Evolutionary conservation across 2,113 vertebrate species (phyloP).

Genomic region (Camelus dromedarius): DNA sequence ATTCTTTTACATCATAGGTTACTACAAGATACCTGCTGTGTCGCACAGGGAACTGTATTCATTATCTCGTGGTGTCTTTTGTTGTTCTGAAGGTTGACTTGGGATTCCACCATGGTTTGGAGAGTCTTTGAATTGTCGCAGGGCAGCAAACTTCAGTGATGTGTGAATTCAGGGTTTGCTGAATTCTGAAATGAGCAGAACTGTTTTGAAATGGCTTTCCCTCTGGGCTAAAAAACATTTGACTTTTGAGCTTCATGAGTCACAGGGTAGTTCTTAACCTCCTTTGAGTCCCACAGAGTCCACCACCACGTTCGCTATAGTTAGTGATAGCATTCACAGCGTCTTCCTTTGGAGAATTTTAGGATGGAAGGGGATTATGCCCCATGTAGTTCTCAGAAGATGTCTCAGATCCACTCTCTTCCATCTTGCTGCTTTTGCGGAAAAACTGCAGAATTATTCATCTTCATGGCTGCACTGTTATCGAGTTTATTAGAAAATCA

Average conservation of each 20-base stretch:
- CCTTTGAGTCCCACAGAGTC: background rate
- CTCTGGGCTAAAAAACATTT: background rate
- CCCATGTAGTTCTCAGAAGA: background rate
- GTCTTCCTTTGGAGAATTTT: background rate
- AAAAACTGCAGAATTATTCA: background rate
- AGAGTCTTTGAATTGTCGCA: background rate
- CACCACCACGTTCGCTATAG: background rate
- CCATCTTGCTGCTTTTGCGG: background rate
- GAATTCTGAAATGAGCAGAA: background rate
- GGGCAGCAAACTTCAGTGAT: background rate
- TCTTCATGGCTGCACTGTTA: background rate
- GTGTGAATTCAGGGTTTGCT: background rate
- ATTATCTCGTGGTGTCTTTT: background rate
- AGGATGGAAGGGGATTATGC: background rate
- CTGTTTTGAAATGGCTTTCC: background rate
- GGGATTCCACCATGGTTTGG: background rate
- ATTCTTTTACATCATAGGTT: too few species aligned
- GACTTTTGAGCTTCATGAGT: background rate
- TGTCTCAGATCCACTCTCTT: background rate
- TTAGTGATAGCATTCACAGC: background rate
- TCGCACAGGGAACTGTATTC: too few species aligned
- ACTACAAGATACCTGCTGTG: too few species aligned
- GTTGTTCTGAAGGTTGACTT: background rate
- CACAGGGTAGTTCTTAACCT: background rate
- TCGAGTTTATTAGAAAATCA: constrained; percentile 38